Conservation (phyloP, 2,888 invertebrate genomes). For the Amorpha juglandis region DNA sequence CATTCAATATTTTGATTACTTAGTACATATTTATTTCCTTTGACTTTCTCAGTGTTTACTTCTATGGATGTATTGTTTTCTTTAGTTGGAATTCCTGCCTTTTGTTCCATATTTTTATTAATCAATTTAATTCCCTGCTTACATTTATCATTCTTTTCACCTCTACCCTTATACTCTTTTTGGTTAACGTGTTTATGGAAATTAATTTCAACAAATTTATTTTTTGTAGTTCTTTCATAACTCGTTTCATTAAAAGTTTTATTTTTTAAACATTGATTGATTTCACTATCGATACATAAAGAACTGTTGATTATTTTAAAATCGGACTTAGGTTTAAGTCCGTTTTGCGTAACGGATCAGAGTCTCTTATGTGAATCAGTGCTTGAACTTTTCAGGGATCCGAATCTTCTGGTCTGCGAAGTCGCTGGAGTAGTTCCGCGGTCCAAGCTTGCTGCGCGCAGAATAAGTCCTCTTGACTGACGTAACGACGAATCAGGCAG, state of each 20-base stretch:
- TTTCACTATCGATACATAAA: constrained; percentile 32
- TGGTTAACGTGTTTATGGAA: constrained; percentile 2
- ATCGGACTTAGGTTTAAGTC: constrained; percentile 50
- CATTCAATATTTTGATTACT: background rate
- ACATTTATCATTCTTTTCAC: constrained; percentile 28
- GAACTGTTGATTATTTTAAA: constrained; percentile 29
- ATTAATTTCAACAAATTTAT: background rate
- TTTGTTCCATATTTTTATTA: constrained; percentile 37
- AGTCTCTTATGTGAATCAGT: constrained; percentile 77
- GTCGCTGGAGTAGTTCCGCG: constrained; percentile 61
- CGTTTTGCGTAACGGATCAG: constrained; percentile 71
- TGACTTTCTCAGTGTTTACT: background rate
- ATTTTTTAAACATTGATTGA: constrained; percentile 25
- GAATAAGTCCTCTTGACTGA: constrained; percentile 73
- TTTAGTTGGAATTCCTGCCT: background rate
- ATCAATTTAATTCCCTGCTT: constrained; percentile 29
- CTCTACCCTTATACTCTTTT: constrained; percentile 19
- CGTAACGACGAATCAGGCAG: constrained; percentile 57
- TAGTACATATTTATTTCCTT: background rate
- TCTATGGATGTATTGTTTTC: background rate
- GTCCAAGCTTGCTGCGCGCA: constrained; percentile 79
- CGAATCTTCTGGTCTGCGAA: constrained; percentile 61
- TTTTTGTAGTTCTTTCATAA: background rate
- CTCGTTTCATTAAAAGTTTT: background rate
- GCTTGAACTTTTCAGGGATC: constrained; percentile 74